These are phyloP conservation scores for Timema cristinae DNA, from an alignment of 2,888 invertebrate species.

Conservation along the genomic window DNA sequence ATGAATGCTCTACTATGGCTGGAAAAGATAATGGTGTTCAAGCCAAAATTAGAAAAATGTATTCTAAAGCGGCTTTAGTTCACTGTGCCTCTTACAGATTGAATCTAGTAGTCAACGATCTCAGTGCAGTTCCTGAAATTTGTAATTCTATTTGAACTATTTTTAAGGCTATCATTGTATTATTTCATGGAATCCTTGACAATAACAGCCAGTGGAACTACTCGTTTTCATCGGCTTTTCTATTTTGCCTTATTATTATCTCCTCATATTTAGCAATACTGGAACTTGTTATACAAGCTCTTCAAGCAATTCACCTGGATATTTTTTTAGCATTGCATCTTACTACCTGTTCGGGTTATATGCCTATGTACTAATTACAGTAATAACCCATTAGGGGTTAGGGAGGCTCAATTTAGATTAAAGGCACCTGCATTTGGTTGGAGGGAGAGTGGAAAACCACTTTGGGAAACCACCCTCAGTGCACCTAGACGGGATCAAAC, in stretches of 20 bases:
- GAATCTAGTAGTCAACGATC: constrained; percentile 35
- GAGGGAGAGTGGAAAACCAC: too few relatives aligned
- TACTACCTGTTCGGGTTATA: too few relatives aligned
- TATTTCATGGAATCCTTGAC: not conserved
- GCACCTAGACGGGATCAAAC: too few relatives aligned
- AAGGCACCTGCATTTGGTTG: too few relatives aligned
- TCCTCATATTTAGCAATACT: not conserved
- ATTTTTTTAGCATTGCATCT: too few relatives aligned
- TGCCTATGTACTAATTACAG: too few relatives aligned
- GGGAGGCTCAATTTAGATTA: too few relatives aligned
- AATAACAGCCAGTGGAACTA: not conserved
- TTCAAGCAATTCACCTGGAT: not conserved
- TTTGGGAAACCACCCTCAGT: too few relatives aligned
- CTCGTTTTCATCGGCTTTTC: not conserved
- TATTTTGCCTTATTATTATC: not conserved
- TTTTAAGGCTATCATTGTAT: not conserved
- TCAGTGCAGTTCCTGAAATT: constrained; percentile 33
- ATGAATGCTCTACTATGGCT: constrained; percentile 35
- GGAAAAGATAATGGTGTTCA: constrained; percentile 32
- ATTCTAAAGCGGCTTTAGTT: constrained; percentile 26
- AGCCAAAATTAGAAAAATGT: constrained; percentile 22
- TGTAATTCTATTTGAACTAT: constrained; percentile 34
- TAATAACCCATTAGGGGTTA: too few relatives aligned
- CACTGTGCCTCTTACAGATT: constrained; percentile 34
- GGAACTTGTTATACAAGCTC: not conserved